Percentiles rank a stretch among this genome's conserved stretches.
These are phyloP conservation scores for Eurystomus gularis DNA, from an alignment of 2,113 vertebrate genomes.

Conservation along the genomic window DNA sequence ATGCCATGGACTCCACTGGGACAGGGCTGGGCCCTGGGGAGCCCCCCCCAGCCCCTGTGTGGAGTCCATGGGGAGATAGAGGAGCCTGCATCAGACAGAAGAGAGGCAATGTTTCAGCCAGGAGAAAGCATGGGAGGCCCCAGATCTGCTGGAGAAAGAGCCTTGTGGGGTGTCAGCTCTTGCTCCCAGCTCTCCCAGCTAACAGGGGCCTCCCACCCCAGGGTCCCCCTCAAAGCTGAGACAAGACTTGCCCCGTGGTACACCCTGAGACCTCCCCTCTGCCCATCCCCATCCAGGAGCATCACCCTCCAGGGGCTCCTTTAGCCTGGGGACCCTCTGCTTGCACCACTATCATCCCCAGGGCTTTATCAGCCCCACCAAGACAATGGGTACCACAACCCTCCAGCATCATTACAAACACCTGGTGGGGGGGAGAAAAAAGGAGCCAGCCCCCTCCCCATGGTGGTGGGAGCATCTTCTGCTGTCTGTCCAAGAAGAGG, in stretches of 20 bases:
- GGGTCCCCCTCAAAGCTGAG: background rate
- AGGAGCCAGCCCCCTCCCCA: background rate
- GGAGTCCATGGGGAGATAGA: background rate
- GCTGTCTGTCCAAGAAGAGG: background rate
- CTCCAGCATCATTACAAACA: background rate
- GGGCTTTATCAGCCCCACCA: background rate
- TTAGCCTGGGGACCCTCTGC: background rate
- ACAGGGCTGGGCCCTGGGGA: background rate
- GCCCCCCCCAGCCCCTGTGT: background rate
- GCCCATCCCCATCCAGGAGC: background rate
- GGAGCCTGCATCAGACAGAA: background rate
- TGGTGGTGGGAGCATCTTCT: background rate
- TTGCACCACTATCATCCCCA: background rate
- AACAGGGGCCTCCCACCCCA: background rate
- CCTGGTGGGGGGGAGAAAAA: background rate
- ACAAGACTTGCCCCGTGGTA: background rate
- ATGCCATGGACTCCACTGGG: accelerated
- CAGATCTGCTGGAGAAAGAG: background rate
- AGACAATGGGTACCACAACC: background rate
- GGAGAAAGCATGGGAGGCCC: background rate
- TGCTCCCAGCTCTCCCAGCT: background rate
- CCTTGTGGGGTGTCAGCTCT: background rate
- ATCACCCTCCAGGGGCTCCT: background rate
- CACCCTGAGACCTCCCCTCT: background rate
- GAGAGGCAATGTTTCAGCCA: background rate